These are phyloP conservation scores for Volucella bombylans DNA, from an alignment of 2,888 invertebrate species.

Conservation along the genomic window DNA sequence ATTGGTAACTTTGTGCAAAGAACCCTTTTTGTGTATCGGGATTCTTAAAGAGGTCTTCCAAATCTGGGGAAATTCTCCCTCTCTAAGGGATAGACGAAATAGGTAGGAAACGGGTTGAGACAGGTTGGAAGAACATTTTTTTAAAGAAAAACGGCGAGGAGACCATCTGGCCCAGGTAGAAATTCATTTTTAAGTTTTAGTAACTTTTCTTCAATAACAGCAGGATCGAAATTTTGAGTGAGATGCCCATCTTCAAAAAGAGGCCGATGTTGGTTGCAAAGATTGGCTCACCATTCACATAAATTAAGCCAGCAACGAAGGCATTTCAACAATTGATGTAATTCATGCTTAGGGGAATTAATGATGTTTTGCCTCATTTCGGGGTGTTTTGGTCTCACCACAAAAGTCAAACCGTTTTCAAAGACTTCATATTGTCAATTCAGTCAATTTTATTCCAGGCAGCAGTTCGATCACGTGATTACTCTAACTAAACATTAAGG, in stretches of 20 bases:
- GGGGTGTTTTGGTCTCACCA: neutral
- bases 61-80: too few relatives aligned
- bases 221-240: too few relatives aligned
- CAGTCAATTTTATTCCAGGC: conserved; percentile 49
- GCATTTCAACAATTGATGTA: conserved; percentile 72
- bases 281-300: conserved; percentile 57
- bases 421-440: conserved; percentile 40
- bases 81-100: too few relatives aligned
- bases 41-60: too few relatives aligned
- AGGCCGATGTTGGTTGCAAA: conserved; percentile 62
- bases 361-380: conserved; percentile 38
- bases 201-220: too few relatives aligned
- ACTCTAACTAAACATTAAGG: conserved; percentile 43
- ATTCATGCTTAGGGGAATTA: conserved; percentile 49
- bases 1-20: too few relatives aligned
- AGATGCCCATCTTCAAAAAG: conserved; percentile 70
- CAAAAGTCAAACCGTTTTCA: neutral
- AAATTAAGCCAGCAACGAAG: conserved; percentile 58
- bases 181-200: too few relatives aligned
- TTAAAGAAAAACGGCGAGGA: too few relatives aligned
- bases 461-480: conserved; percentile 54
- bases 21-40: too few relatives aligned
- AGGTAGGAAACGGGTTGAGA: too few relatives aligned
- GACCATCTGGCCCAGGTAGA: too few relatives aligned
- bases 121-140: too few relatives aligned